Percentiles rank a stretch among this genome's conserved stretches.
Evolutionary conservation across 1,140 invertebrate genomes (phyloP).

Genomic region (Neocloeon triangulifer): DNA sequence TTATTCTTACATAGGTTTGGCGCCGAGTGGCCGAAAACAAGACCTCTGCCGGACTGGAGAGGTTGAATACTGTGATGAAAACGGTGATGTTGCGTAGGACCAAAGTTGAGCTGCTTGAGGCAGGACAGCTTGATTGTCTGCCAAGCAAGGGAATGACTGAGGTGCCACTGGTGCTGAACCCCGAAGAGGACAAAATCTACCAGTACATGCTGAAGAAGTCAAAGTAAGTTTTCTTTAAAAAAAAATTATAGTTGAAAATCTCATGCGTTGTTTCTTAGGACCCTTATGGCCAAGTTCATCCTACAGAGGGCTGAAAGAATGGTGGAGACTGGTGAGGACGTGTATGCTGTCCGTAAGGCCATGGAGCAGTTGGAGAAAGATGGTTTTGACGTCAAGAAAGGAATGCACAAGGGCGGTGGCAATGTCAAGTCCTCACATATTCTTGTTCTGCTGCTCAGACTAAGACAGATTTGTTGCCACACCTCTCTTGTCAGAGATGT

Average conservation of each 20-base stretch:
- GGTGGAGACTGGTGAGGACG: constrained; percentile 22
- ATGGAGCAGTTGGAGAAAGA: no score
- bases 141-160: constrained; percentile 35
- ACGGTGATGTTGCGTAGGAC: constrained; percentile 62
- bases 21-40: constrained; percentile 50
- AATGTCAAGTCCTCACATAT: constrained; percentile 48
- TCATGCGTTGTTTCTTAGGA: constrained; percentile 25
- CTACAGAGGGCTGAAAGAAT: constrained; percentile 39
- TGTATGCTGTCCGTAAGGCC: no score
- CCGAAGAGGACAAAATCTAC: constrained; percentile 53
- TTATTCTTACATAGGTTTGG: constrained; percentile 18
- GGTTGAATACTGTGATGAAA: constrained; percentile 57
- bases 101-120: constrained; percentile 46
- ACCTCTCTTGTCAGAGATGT: no score
- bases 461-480: constrained; percentile 77
- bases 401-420: constrained; percentile 23
- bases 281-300: constrained; percentile 49
- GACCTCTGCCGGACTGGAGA: constrained; percentile 37
- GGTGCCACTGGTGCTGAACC: constrained; percentile 32
- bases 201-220: constrained; percentile 28
- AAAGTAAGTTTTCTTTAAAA: constrained; percentile 10
- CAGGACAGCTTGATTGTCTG: constrained; percentile 30
- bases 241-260: no score
- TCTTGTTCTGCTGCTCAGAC: constrained; percentile 53
- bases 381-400: no score